These are phyloP conservation scores for Myrmophylax atrothorax DNA, from an alignment of 2,113 vertebrate genomes.

Conservation along the genomic window DNA sequence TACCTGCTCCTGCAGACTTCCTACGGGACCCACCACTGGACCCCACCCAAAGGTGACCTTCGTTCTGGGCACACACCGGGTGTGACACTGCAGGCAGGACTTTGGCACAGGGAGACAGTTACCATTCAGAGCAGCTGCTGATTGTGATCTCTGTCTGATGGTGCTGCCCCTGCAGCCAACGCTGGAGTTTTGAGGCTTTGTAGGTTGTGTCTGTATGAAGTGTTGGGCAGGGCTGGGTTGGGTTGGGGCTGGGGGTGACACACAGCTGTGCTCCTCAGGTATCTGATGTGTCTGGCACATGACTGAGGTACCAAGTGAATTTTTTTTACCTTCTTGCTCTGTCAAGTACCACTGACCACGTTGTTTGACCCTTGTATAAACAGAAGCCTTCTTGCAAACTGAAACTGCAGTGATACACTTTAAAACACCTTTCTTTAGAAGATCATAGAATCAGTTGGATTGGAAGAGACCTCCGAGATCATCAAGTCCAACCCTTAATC, in stretches of 20 bases:
- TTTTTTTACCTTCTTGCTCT: neutral
- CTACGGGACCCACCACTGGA: constrained; percentile 94
- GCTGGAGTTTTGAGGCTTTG: neutral
- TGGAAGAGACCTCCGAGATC: no score
- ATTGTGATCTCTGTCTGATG: neutral
- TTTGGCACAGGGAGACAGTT: neutral
- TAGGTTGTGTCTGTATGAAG: neutral
- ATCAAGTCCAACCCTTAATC: no score
- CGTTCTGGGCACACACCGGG: neutral
- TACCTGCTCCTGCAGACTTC: constrained; percentile 95
- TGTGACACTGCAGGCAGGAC: neutral
- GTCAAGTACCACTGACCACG: accelerated
- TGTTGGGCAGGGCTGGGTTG: accelerated
- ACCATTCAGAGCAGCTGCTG: neutral
- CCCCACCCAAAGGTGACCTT: constrained; percentile 92
- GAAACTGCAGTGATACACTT: neutral
- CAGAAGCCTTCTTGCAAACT: no score
- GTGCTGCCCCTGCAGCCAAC: neutral
- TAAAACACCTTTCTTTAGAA: neutral
- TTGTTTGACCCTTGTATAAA: neutral
- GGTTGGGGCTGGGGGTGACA: neutral
- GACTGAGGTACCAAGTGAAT: neutral
- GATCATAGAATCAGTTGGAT: no score
- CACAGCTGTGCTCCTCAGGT: accelerated
- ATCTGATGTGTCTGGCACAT: neutral